phyloP scores from a whole-genome alignment of 2,113 vertebrate genomes.

The Dasyornis broadbenti region DNA sequence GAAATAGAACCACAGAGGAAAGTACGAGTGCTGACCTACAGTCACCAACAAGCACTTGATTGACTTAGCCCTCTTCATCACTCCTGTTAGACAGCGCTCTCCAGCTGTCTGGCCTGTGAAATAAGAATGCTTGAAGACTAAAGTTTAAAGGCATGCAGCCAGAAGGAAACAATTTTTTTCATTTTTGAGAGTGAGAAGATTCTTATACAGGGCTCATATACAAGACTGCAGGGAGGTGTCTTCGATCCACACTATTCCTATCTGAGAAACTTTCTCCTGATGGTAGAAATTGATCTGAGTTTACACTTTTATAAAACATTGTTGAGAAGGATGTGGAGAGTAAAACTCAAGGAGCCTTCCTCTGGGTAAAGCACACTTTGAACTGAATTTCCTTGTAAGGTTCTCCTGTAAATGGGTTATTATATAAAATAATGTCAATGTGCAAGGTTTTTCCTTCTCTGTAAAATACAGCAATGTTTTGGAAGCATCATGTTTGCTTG shows the following conservation, averaged over 20 bases:
- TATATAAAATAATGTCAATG: not conserved
- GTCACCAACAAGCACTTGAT: not conserved
- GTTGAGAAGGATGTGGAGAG: not conserved
- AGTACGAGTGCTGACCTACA: not conserved
- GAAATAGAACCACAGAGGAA: not conserved
- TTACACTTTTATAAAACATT: not conserved
- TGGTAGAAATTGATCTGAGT: not conserved
- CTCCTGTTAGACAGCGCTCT: not conserved
- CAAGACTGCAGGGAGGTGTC: not conserved
- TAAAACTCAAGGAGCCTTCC: not conserved
- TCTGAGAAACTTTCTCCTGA: not conserved
- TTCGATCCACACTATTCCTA: not conserved
- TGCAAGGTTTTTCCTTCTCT: not conserved
- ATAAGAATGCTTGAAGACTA: not conserved
- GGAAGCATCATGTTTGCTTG: not conserved
- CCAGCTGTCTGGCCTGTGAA: not conserved
- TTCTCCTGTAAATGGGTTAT: not conserved
- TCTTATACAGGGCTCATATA: too few species aligned
- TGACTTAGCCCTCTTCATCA: not conserved
- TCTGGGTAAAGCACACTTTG: not conserved
- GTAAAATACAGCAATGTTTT: not conserved
- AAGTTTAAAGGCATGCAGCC: not conserved
- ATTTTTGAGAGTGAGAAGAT: not conserved
- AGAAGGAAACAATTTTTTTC: not conserved
- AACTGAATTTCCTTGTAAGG: not conserved